phyloP scores from a whole-genome alignment of 2,888 invertebrate genomes.

The Deilephila porcellus region DNA sequence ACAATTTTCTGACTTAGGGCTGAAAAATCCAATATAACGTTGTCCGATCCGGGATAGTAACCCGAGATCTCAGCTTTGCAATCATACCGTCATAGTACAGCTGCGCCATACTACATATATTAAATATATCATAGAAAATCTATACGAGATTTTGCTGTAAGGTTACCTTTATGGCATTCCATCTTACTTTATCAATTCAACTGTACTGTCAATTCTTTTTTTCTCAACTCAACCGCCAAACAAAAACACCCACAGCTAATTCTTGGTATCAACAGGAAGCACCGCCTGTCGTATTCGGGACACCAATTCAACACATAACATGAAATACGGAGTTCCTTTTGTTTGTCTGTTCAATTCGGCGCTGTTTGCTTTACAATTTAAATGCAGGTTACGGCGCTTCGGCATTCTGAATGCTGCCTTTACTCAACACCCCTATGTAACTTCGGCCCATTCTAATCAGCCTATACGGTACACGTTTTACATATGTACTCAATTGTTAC shows the following conservation, averaged over 20 bases:
- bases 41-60: no score
- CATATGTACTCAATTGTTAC: background rate
- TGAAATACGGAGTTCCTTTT: constrained; percentile 56
- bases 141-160: no score
- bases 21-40: no score
- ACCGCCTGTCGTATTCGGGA: constrained; percentile 45
- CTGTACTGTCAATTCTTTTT: no score
- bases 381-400: constrained; percentile 56
- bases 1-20: no score
- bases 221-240: no score
- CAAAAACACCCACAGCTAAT: background rate
- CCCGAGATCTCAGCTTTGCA: no score
- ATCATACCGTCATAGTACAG: no score
- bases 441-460: constrained; percentile 39
- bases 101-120: no score
- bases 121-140: no score
- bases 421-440: constrained; percentile 42
- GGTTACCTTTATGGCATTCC: no score
- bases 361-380: constrained; percentile 65
- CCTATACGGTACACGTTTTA: constrained; percentile 20
- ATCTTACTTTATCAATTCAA: no score
- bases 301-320: constrained; percentile 50
- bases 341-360: constrained; percentile 57
- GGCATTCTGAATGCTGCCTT: constrained; percentile 43
- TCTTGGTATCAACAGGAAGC: constrained; percentile 8